Evolutionary conservation across 2,113 vertebrate genomes (phyloP).

Genomic region (Larimichthys crocea): DNA sequence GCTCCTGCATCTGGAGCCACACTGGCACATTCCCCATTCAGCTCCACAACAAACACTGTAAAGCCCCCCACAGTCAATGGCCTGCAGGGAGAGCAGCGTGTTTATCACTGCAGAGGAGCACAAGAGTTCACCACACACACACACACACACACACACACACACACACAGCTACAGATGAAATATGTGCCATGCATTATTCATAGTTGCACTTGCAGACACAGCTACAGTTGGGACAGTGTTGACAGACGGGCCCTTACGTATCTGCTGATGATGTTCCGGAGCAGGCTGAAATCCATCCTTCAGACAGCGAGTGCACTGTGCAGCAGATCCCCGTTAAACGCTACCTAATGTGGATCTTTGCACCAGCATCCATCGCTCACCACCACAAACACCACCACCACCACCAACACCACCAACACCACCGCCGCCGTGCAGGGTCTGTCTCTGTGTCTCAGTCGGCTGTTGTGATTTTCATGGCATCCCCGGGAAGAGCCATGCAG

Average conservation of each 20-base stretch:
- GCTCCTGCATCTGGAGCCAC: constrained; percentile 56
- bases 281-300: constrained; percentile 82
- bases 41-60: constrained; percentile 46
- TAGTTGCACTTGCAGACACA: constrained; percentile 22
- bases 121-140: too few relatives aligned
- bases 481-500: constrained; percentile 69
- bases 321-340: constrained; percentile 45
- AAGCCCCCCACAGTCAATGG: constrained; percentile 34
- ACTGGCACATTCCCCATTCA: constrained; percentile 74
- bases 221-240: constrained; percentile 54
- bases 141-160: background rate
- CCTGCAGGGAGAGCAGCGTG: constrained; percentile 36
- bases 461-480: constrained; percentile 76
- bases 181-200: background rate
- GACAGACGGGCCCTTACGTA: constrained; percentile 76
- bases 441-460: constrained; percentile 69
- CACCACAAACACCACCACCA: constrained; percentile 32
- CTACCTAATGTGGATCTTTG: constrained; percentile 70
- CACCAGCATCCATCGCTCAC: constrained; percentile 67
- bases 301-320: constrained; percentile 26
- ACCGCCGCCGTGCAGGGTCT: constrained; percentile 15
- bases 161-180: background rate
- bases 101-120: constrained; percentile 31
- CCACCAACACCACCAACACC: constrained; percentile 22
- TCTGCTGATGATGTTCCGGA: constrained; percentile 83